phyloP scores from a whole-genome alignment of 2,888 invertebrate species.

The Lottia gigantea region DNA sequence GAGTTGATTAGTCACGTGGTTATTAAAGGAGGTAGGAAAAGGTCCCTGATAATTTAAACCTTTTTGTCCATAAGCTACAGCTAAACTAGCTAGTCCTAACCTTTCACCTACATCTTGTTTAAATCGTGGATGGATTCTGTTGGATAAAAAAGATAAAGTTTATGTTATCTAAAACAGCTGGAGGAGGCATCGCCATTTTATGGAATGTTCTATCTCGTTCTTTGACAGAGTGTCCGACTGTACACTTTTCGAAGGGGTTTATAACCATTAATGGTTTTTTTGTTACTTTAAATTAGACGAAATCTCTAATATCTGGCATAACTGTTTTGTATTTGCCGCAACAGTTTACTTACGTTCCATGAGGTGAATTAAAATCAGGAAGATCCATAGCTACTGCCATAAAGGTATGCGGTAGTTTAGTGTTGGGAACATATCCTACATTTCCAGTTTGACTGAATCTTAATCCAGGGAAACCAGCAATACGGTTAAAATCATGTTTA shows the following conservation, averaged over 20 bases:
- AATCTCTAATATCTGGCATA: no score
- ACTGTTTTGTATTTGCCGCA: no score
- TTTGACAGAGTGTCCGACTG: no score
- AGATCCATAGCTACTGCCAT: constrained; percentile 61
- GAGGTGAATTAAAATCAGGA: constrained; percentile 48
- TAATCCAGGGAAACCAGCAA: constrained; percentile 40
- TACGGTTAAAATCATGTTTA: not conserved
- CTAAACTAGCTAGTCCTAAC: constrained; percentile 42
- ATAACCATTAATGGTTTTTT: no score
- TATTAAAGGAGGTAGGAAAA: constrained; percentile 33
- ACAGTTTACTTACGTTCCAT: constrained; percentile 34
- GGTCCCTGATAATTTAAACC: constrained; percentile 47
- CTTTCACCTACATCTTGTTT: constrained; percentile 51
- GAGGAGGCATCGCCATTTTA: no score
- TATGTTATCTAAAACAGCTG: not conserved
- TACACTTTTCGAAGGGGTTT: no score
- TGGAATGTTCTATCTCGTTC: no score
- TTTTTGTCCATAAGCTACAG: constrained; percentile 48
- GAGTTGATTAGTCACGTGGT: not conserved
- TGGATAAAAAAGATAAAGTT: not conserved
- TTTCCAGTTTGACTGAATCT: constrained; percentile 56
- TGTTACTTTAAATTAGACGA: no score
- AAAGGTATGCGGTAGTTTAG: constrained; percentile 43
- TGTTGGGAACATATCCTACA: constrained; percentile 53
- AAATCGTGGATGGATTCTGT: constrained; percentile 50